phyloP scores from a whole-genome alignment of 2,888 invertebrate genomes.

The Nymphalis c-album region DNA sequence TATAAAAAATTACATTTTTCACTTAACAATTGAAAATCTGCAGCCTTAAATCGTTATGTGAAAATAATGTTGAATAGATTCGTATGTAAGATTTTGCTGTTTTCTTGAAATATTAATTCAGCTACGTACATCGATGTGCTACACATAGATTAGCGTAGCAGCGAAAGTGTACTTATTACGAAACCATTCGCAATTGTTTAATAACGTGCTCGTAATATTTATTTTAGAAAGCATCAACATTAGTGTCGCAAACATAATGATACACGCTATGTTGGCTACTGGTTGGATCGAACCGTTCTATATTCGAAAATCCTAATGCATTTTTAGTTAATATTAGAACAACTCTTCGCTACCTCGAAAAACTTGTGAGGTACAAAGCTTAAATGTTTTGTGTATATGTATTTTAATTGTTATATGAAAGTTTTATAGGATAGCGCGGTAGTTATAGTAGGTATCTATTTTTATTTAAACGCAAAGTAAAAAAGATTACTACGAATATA shows the following conservation, averaged over 20 bases:
- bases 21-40: too few species aligned
- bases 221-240: constrained; percentile 25
- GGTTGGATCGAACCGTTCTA: neutral
- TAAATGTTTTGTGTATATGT: too few species aligned
- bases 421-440: too few species aligned
- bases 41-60: too few species aligned
- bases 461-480: too few species aligned
- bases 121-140: neutral
- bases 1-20: too few species aligned
- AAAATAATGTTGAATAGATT: neutral
- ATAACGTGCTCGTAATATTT: constrained; percentile 27
- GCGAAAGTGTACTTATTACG: constrained; percentile 15
- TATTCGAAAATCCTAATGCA: neutral
- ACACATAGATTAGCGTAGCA: constrained; percentile 13
- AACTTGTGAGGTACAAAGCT: too few species aligned
- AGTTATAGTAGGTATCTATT: too few species aligned
- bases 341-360: too few species aligned
- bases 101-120: neutral
- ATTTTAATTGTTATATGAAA: too few species aligned
- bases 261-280: too few species aligned
- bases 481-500: too few species aligned
- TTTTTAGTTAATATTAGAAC: neutral
- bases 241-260: neutral
- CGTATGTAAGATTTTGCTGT: neutral
- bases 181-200: constrained; percentile 18